These are phyloP conservation scores for Apomyelois bistriatella DNA, from an alignment of 2,888 invertebrate species.

Conservation along the genomic window DNA sequence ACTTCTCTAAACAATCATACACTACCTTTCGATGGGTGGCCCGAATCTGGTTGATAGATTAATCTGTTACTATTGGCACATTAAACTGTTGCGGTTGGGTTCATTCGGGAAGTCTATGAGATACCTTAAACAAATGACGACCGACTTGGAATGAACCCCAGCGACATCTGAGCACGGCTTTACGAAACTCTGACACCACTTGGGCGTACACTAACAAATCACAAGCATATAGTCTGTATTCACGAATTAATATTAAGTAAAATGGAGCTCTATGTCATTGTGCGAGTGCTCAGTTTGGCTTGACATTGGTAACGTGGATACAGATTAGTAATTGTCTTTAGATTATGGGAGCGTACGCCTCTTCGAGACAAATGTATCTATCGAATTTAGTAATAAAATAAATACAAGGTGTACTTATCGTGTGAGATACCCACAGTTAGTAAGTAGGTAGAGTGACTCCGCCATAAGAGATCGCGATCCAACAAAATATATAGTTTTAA, in stretches of 20 bases:
- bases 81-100: constrained; percentile 44
- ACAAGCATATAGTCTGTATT: not conserved
- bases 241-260: not conserved
- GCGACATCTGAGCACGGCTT: constrained; percentile 64
- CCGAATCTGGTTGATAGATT: constrained; percentile 73
- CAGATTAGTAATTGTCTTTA: not conserved
- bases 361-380: constrained; percentile 47
- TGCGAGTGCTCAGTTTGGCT: not conserved
- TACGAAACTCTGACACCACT: constrained; percentile 74
- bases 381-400: constrained; percentile 57
- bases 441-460: constrained; percentile 57
- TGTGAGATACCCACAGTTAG: constrained; percentile 44
- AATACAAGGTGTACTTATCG: constrained; percentile 45
- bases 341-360: constrained; percentile 10
- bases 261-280: not conserved
- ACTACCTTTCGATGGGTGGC: constrained; percentile 68
- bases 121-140: constrained; percentile 10
- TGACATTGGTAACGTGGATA: not conserved
- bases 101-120: constrained; percentile 21
- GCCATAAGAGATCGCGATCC: constrained; percentile 67
- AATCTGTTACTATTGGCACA: constrained; percentile 62
- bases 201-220: not conserved
- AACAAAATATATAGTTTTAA: constrained; percentile 26
- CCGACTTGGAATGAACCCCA: constrained; percentile 31
- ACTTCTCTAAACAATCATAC: constrained; percentile 43